These are phyloP conservation scores for Salminus brasiliensis DNA, from an alignment of 2,113 vertebrate genomes.

Conservation along the genomic window DNA sequence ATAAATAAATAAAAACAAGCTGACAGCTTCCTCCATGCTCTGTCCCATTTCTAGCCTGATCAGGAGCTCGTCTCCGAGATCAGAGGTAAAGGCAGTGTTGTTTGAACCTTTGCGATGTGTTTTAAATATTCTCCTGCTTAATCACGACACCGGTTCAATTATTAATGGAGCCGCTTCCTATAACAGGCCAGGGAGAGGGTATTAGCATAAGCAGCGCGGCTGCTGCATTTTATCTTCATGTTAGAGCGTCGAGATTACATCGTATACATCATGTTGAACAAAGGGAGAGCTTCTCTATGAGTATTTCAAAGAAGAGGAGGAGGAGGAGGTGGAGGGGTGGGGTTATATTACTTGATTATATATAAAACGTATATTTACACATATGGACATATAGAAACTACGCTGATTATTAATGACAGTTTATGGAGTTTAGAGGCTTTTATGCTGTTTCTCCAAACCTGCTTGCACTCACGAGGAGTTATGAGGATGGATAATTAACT, in stretches of 20 bases:
- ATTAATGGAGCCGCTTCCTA: not conserved
- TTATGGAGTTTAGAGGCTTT: too few relatives aligned
- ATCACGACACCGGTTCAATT: not conserved
- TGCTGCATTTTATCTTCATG: not conserved
- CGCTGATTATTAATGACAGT: too few relatives aligned
- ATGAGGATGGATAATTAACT: not conserved
- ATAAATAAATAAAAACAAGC: not conserved
- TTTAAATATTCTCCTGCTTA: not conserved
- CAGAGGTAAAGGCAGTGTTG: not conserved
- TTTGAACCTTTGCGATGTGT: not conserved
- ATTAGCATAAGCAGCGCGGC: not conserved
- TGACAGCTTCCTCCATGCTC: not conserved
- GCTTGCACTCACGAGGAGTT: not conserved
- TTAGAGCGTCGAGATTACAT: not conserved
- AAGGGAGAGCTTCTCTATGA: not conserved
- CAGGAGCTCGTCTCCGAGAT: not conserved
- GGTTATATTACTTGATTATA: not conserved
- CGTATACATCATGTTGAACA: not conserved
- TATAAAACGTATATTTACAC: too few relatives aligned
- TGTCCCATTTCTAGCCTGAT: not conserved
- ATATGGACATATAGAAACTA: too few relatives aligned
- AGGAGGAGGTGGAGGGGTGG: not conserved
- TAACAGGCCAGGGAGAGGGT: not conserved
- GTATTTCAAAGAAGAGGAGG: not conserved
- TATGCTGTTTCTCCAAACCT: not conserved